phyloP scores from a whole-genome alignment of 2,113 vertebrate genomes.

The Aythya baeri region DNA sequence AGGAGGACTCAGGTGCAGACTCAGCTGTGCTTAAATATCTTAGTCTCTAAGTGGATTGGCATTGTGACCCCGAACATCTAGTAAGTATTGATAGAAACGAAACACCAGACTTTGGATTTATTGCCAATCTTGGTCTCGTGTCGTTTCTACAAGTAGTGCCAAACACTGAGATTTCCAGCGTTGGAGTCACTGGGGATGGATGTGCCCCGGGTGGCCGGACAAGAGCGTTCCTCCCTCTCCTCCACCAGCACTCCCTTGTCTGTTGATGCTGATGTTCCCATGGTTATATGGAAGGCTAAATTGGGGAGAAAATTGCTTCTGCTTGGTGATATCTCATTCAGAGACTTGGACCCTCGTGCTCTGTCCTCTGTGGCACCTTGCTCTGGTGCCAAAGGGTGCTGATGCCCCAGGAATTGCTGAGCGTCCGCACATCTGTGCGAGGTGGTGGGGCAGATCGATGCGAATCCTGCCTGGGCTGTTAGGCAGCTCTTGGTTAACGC shows the following conservation, averaged over 20 bases:
- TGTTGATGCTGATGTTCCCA: neutral
- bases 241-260: neutral
- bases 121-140: neutral
- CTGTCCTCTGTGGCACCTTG: neutral
- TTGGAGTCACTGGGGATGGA: neutral
- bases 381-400: neutral
- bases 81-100: neutral
- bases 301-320: neutral
- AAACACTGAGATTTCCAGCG: neutral
- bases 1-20: neutral
- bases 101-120: neutral
- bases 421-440: neutral
- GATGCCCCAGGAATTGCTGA: neutral
- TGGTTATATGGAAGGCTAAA: neutral
- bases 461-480: neutral
- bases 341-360: neutral
- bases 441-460: neutral
- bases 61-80: neutral
- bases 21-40: conserved; percentile 28
- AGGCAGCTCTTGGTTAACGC: neutral
- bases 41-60: neutral
- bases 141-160: neutral
- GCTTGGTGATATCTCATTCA: neutral
- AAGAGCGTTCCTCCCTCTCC: neutral
- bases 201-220: neutral